Base-by-base conservation (phyloP, 1,140 invertebrate species). In the Penaeus vannamei region DNA sequence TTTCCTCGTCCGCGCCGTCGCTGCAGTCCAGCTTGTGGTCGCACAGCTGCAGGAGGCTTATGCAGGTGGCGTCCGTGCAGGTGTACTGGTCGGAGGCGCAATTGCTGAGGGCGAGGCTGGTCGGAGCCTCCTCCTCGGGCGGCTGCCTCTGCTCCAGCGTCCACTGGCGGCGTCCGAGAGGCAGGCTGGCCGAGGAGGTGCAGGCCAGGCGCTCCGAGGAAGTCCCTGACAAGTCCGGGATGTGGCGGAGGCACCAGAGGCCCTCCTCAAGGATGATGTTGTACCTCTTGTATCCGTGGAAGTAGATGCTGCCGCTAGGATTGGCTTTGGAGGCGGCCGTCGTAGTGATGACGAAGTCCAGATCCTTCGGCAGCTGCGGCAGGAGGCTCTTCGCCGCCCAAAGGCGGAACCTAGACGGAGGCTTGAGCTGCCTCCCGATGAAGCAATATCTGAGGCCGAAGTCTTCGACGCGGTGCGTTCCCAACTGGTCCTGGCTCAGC, bases 1-100 rank as follows among this genome's bases (percentile, higher is more conserved):
- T 42, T 42, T 53, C 46, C 26, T 85, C 84, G 66, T 85, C 84
- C 29, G 29, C 10, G 29, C 84, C 84, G 42, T 85, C 84, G 42
- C 69, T 46, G 59, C 84, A 85, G 84, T 85, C 84, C 4, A 76
- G 36, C 7, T 76, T 69, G 22, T 85, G 69, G 29, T 85, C 46
- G 84, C 84, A 85, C 23, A 64, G 84, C n/a, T 72, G 26, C 20
- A 69, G 53, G 14, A 85, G 66, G 42, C 53, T 36, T 17, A 85
- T 85, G 84, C 84, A 85, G 17, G 84, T 53, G 53, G 84, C 69
- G 29, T 85, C 66, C 29, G 62, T 42, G 23, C 84, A 85, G 17
- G 84, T 85, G 29, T 76, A 76, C 17, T 85, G 26, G 20, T 85
- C 36, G 42, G 62, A 46, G 42, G 84, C 20, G 64, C 84, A 85